Evolutionary conservation across 2,113 vertebrate genomes (phyloP).

Genomic region (Leptobrachium ailaonicum): DNA sequence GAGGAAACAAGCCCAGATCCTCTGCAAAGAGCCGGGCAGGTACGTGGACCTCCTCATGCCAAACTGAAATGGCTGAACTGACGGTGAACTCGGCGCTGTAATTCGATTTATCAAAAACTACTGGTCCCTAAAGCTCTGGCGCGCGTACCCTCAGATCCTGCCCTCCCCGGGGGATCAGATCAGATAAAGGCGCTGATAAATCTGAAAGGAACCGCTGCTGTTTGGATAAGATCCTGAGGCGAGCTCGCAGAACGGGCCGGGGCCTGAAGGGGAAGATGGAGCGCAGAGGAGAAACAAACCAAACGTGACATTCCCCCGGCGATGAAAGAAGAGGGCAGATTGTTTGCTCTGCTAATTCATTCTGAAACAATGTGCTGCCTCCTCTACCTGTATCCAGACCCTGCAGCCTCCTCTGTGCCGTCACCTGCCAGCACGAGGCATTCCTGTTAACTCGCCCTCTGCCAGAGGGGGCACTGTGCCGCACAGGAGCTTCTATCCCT

Average conservation of each 20-base stretch:
- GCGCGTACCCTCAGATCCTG: neutral
- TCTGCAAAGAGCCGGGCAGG: neutral
- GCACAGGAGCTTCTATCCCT: no score
- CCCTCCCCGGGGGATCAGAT: slow-evolving; percentile 10
- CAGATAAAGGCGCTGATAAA: slow-evolving; percentile 21
- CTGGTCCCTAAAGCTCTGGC: neutral
- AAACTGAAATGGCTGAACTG: slow-evolving; percentile 21
- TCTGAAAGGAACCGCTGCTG: slow-evolving; percentile 22
- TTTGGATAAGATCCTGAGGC: slow-evolving; percentile 39
- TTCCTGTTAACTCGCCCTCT: slow-evolving; percentile 2
- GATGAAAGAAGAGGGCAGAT: slow-evolving; percentile 31
- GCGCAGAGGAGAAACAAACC: slow-evolving; percentile 25
- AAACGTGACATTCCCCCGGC: slow-evolving; percentile 31
- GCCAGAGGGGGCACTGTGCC: no score
- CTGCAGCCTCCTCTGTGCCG: neutral
- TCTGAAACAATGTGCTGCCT: slow-evolving; percentile 9
- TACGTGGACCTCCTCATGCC: neutral
- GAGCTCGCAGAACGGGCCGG: slow-evolving; percentile 5
- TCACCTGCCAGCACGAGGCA: neutral
- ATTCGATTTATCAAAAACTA: slow-evolving; percentile 4
- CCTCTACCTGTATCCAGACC: neutral
- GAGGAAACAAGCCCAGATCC: neutral
- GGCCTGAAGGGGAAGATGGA: slow-evolving; percentile 25
- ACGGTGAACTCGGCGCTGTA: slow-evolving; percentile 16
- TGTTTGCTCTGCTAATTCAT: slow-evolving; percentile 46